Base-by-base conservation (phyloP, 2,797 vertebrate genomes). In the Pelochelys cantorii region DNA sequence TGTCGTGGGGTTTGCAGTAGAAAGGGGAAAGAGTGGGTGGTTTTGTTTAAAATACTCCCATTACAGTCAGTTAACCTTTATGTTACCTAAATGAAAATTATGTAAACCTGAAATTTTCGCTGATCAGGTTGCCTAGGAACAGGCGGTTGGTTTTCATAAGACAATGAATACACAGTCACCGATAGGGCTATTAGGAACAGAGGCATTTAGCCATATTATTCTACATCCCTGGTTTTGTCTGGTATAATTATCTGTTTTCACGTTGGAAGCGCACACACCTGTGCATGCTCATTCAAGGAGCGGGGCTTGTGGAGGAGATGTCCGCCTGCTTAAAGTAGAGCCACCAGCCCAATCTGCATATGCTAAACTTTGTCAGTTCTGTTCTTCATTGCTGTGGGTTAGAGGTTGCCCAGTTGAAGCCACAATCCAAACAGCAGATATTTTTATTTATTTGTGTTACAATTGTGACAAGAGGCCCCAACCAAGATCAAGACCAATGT, bases 61-160 rank as follows among this genome's bases (percentile, higher is more conserved):
- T 97, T 97, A 95, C 97, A 96, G 97, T 96, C 96, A 96, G 98
- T 98, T 98, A 98, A 98, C 98, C 98, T 98, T 97, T 97, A 92
- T 97, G 97, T 97, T 98, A 95, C 97, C 98, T 98, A 97, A 98
- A 97, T 98, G 98, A 98, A 98, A 98, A 97, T 96, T 96, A 97
- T 97, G 96, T 97, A 98, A 98, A 98, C 97, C 98, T 97, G 97
- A 97, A 97, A 97, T 98, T 98, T 98, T 95, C 87, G 5, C 96
- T 97, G 97, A 97, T 97, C 78, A 53, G 92, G 97, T 98, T 98
- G 98, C 98, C 90, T 98, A 97, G 98, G 96, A 98, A 98, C 97
- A 87, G 96, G 96, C 90, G 52, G 97, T 94, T 71, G 96, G 97
- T 97, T 98, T 97, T 96, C 86, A 31, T 97, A 97, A 98, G 97